These are phyloP conservation scores for Oscheius sp. DNA, from an alignment of 2,888 invertebrate genomes.

Conservation along the genomic window DNA sequence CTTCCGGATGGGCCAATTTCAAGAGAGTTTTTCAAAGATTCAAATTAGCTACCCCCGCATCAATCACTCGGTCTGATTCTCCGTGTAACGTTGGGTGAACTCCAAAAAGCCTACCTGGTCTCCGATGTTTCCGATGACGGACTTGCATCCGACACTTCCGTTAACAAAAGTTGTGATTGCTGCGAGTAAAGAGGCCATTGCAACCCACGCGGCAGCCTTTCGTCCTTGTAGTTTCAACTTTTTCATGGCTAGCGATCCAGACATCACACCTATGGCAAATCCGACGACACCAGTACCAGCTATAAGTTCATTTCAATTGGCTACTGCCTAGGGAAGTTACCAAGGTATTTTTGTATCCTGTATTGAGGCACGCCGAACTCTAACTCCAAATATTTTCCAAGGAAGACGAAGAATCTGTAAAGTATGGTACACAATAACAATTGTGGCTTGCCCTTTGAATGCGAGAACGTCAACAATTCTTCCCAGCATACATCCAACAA, in stretches of 20 bases:
- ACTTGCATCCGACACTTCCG: conserved; percentile 69
- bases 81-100: neutral
- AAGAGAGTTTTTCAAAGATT: neutral
- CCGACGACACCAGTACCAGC: conserved; percentile 63
- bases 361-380: conserved; percentile 73
- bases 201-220: conserved; percentile 66
- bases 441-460: conserved; percentile 60
- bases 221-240: conserved; percentile 62
- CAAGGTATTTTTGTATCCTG: conserved; percentile 61
- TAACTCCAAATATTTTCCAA: conserved; percentile 72
- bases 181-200: conserved; percentile 65
- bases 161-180: conserved; percentile 66
- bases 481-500: conserved; percentile 67
- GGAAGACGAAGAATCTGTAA: conserved; percentile 71
- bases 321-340: too few species aligned
- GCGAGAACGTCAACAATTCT: conserved; percentile 72
- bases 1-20: neutral
- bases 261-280: conserved; percentile 62
- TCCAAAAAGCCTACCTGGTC: conserved; percentile 41
- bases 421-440: neutral
- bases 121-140: conserved; percentile 67
- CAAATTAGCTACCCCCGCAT: conserved; percentile 3
- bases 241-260: conserved; percentile 61
- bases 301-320: conserved; percentile 32
- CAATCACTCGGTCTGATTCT: conserved; percentile 5